phyloP scores from a whole-genome alignment of 2,888 invertebrate genomes.

The Cheilosia impressa region DNA sequence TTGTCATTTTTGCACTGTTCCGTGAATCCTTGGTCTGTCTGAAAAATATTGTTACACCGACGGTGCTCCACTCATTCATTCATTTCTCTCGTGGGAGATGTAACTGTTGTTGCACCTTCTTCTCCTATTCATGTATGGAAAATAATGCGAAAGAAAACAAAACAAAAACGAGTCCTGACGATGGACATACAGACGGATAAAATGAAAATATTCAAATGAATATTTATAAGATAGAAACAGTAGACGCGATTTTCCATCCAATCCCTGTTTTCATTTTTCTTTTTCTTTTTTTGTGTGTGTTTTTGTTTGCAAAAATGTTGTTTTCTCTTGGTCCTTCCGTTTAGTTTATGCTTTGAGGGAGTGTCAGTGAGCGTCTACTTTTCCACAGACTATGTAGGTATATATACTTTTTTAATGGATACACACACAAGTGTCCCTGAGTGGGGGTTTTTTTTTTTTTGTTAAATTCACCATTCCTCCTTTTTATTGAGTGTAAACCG shows the following conservation, averaged over 20 bases:
- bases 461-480: background rate
- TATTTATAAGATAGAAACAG: slow-evolving; percentile 71
- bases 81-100: slow-evolving; percentile 65
- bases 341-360: slow-evolving; percentile 39
- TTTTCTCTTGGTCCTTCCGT: slow-evolving; percentile 34
- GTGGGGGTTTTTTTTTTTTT: background rate
- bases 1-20: background rate
- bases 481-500: slow-evolving; percentile 51
- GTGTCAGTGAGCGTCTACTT: slow-evolving; percentile 21
- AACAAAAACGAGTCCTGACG: slow-evolving; percentile 33
- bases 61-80: slow-evolving; percentile 45
- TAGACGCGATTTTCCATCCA: slow-evolving; percentile 58
- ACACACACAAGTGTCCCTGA: slow-evolving; percentile 9
- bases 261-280: background rate
- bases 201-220: slow-evolving; percentile 73
- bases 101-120: slow-evolving; percentile 55
- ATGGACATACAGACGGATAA: slow-evolving; percentile 57
- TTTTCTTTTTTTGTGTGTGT: background rate
- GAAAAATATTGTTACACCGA: slow-evolving; percentile 32
- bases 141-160: slow-evolving; percentile 51
- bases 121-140: slow-evolving; percentile 67
- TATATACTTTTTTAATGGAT: slow-evolving; percentile 54
- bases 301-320: slow-evolving; percentile 22
- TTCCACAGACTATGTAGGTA: slow-evolving; percentile 4
- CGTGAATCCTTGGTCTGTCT: slow-evolving; percentile 6